Evolutionary conservation across 1,140 invertebrate genomes (phyloP).

Genomic region (Drosophila grimshawi): DNA sequence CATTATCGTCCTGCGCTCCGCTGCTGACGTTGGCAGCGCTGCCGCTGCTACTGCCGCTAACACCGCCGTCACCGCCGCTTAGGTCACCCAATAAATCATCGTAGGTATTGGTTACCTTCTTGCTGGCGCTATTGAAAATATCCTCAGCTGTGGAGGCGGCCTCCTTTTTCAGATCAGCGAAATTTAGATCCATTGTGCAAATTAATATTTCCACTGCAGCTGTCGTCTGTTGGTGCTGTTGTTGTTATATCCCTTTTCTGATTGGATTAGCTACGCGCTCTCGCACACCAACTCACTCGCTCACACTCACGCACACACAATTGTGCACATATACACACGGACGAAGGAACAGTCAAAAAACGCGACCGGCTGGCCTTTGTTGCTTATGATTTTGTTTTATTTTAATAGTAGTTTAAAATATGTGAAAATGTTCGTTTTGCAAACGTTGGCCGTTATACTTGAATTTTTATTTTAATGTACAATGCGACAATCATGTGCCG

Average conservation of each 20-base stretch:
- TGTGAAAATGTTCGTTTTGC: constrained; percentile 13
- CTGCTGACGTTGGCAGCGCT: constrained; percentile 52
- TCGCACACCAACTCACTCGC: constrained; percentile 12
- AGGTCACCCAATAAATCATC: constrained; percentile 52
- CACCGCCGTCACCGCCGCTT: constrained; percentile 18
- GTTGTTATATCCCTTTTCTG: constrained; percentile 36
- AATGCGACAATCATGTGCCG: constrained; percentile 25
- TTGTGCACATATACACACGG: constrained; percentile 15
- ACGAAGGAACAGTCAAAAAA: constrained; percentile 2
- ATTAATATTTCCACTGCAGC: constrained; percentile 14
- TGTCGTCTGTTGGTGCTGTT: constrained; percentile 6
- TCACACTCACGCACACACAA: constrained; percentile 21
- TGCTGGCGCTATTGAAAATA: constrained; percentile 55
- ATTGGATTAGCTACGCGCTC: constrained; percentile 25
- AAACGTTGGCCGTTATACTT: constrained; percentile 39
- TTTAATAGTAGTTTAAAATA: constrained; percentile 18
- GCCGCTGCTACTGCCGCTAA: not conserved
- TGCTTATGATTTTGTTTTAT: constrained; percentile 12
- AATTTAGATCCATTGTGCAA: constrained; percentile 71
- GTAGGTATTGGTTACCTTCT: constrained; percentile 42
- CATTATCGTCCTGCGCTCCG: constrained; percentile 76
- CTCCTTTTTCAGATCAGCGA: constrained; percentile 77
- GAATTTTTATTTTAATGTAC: constrained; percentile 38
- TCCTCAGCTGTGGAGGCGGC: constrained; percentile 72
- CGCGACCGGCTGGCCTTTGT: constrained; percentile 15